These are phyloP conservation scores for Sinotaia quadrata DNA, from an alignment of 2,888 invertebrate genomes.

Conservation along the genomic window DNA sequence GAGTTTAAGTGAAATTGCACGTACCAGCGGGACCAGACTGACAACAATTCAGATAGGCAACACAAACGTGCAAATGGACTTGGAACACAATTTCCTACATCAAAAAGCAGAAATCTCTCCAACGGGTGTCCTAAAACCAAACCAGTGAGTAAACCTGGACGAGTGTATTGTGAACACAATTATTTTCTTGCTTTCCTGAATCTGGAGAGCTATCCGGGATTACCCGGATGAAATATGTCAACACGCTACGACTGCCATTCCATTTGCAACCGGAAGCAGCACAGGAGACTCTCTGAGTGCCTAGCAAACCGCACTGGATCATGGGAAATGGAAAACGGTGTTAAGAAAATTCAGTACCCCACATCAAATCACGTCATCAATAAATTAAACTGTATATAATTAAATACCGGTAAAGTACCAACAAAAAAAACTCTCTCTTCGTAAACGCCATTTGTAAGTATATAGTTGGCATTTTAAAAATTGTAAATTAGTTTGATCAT, in stretches of 20 bases:
- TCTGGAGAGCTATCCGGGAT: conserved; percentile 9
- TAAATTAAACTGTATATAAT: no score
- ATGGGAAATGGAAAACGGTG: no score
- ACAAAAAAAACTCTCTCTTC: no score
- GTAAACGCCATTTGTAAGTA: no score
- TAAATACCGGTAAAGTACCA: no score
- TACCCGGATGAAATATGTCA: conserved; percentile 25
- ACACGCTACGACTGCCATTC: conserved; percentile 14
- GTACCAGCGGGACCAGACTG: no score
- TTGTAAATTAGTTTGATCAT: no score
- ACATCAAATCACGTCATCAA: no score
- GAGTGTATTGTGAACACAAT: background rate
- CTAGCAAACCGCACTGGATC: no score
- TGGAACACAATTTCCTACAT: conserved; percentile 5
- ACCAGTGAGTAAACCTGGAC: background rate
- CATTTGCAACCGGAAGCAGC: conserved; percentile 14
- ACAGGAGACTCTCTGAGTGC: conserved; percentile 18
- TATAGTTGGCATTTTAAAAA: no score
- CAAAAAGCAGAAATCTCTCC: background rate
- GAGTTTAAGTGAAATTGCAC: no score
- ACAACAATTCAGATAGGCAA: background rate
- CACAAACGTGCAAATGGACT: background rate
- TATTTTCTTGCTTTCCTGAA: conserved; percentile 13
- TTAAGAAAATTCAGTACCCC: no score
- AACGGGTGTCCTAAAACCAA: background rate